Conservation (phyloP, 2,797 vertebrate species). For the Labroides dimidiatus region DNA sequence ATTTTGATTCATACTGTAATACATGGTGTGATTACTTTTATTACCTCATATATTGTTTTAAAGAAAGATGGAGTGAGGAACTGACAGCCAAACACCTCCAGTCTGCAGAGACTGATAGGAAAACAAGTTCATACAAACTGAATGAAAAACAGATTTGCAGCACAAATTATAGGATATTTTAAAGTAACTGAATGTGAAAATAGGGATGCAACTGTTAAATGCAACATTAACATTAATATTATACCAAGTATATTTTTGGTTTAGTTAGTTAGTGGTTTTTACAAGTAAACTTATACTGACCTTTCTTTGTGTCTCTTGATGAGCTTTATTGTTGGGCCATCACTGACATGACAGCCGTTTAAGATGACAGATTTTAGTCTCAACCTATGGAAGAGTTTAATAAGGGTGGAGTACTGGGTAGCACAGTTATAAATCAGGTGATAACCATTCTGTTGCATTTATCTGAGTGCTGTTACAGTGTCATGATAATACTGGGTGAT, state of each 20-base stretch:
- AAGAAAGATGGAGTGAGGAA: conserved; percentile 67
- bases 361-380: conserved; percentile 60
- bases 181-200: not conserved
- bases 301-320: conserved; percentile 65
- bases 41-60: conserved; percentile 56
- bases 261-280: not conserved
- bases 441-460: not conserved
- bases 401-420: not conserved
- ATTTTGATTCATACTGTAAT: not conserved
- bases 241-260: too few relatives aligned
- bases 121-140: conserved; percentile 12
- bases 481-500: not conserved
- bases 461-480: not conserved
- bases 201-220: not conserved
- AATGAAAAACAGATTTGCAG: not conserved
- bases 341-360: conserved; percentile 72
- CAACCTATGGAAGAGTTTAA: conserved; percentile 42
- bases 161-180: too few relatives aligned
- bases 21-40: not conserved
- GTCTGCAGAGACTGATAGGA: conserved; percentile 64
- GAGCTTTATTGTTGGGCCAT: conserved; percentile 64
- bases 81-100: conserved; percentile 81
- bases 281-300: conserved; percentile 19
- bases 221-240: too few relatives aligned
- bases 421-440: not conserved